Percentiles rank a stretch among this genome's conserved stretches.
Evolutionary conservation across 2,888 invertebrate genomes (phyloP).

Genomic region (Aspidiotus destructor): DNA sequence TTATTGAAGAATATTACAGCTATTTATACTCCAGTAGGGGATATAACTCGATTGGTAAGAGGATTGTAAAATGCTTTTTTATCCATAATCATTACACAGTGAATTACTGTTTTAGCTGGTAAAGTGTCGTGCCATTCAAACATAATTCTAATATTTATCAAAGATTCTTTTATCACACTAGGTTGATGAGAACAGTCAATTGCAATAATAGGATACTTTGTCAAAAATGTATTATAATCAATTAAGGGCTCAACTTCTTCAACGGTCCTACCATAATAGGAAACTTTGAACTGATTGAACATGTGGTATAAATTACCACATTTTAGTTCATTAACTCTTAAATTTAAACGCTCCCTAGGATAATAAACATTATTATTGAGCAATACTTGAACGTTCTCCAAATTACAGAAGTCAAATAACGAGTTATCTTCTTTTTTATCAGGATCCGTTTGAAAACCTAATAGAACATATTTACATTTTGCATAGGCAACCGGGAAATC

Average conservation of each 20-base stretch:
- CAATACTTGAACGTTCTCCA: not conserved
- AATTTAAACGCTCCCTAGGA: not conserved
- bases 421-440: not conserved
- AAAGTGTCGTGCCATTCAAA: not conserved
- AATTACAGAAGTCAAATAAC: not conserved
- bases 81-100: slow-evolving; percentile 6
- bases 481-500: not conserved
- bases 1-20: too few relatives aligned
- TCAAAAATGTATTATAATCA: not conserved
- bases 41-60: not conserved
- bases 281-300: too few relatives aligned
- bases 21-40: too few relatives aligned
- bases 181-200: slow-evolving; percentile 10
- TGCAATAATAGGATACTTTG: not conserved
- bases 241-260: not conserved
- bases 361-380: not conserved
- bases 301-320: not conserved
- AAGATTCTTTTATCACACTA: not conserved
- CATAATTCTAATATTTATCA: too few relatives aligned
- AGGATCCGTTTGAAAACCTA: not conserved
- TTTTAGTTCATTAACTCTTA: not conserved
- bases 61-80: slow-evolving; percentile 29
- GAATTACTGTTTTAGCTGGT: not conserved
- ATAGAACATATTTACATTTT: not conserved
- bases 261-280: not conserved